phyloP scores from a whole-genome alignment of 2,888 invertebrate species.

The Drosophila anomalata region DNA sequence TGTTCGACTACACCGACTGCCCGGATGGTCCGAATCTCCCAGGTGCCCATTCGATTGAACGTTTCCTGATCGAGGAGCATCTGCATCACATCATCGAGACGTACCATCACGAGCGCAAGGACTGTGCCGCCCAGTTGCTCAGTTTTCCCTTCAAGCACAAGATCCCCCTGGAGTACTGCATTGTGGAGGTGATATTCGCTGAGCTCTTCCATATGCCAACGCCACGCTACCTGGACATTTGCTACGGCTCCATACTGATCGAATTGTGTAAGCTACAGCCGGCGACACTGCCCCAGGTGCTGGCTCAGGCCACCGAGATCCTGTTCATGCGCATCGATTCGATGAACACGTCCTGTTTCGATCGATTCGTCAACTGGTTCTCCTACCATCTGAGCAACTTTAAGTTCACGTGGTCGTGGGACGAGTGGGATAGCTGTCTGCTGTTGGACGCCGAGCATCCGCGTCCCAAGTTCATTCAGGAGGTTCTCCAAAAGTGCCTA shows the following conservation, averaged over 20 bases:
- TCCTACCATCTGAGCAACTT: conserved; percentile 99
- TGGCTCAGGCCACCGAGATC: conserved; percentile 99
- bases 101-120: conserved; percentile 94
- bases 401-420: conserved; percentile 99
- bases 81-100: conserved; percentile 96
- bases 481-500: conserved; percentile 94
- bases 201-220: conserved; percentile 97
- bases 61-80: conserved; percentile 99
- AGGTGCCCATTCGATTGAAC: conserved; percentile 98
- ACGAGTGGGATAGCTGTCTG: conserved; percentile 96
- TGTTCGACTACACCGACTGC: conserved; percentile 99
- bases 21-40: conserved; percentile 96
- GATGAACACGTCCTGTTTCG: conserved; percentile 98
- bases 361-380: conserved; percentile 98
- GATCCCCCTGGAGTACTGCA: conserved; percentile 98
- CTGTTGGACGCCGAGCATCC: conserved; percentile 94
- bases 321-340: conserved; percentile 97
- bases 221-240: conserved; percentile 94
- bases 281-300: conserved; percentile 97
- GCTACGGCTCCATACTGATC: conserved; percentile 97
- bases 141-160: conserved; percentile 96
- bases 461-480: conserved; percentile 96
- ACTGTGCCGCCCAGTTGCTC: conserved; percentile 96
- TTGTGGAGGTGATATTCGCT: conserved; percentile 98
- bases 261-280: conserved; percentile 98